These are phyloP conservation scores for Harpalus rufipes DNA, from an alignment of 2,888 invertebrate genomes.

Conservation along the genomic window DNA sequence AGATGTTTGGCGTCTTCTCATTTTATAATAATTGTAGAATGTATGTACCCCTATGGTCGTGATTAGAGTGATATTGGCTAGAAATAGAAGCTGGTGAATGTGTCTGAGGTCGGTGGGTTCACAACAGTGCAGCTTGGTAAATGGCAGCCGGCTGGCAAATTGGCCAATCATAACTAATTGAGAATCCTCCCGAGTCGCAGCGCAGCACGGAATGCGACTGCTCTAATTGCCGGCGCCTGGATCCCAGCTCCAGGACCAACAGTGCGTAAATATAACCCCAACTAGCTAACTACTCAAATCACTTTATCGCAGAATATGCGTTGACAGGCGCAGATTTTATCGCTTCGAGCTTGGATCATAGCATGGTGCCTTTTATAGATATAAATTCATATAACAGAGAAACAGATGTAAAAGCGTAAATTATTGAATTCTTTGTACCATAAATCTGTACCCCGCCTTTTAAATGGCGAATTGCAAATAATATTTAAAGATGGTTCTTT, in stretches of 20 bases:
- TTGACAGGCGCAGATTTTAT: too few relatives aligned
- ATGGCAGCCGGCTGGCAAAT: conserved; percentile 64
- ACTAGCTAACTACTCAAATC: neutral
- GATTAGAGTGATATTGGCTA: neutral
- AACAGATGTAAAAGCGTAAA: too few relatives aligned
- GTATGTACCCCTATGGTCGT: neutral
- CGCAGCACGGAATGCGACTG: conserved; percentile 58
- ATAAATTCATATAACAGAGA: too few relatives aligned
- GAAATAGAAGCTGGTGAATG: conserved; percentile 17
- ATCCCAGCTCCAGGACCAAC: conserved; percentile 37
- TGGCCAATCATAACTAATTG: conserved; percentile 66
- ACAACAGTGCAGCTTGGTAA: conserved; percentile 40
- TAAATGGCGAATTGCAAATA: too few relatives aligned
- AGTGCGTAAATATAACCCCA: conserved; percentile 35
- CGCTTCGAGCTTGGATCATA: too few relatives aligned
- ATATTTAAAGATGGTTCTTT: too few relatives aligned
- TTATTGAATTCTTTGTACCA: too few relatives aligned
- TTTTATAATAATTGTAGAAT: conserved; percentile 26
- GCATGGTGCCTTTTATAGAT: too few relatives aligned
- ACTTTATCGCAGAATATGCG: too few relatives aligned
- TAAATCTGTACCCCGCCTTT: too few relatives aligned
- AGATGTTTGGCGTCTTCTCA: neutral
- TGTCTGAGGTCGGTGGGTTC: conserved; percentile 27
- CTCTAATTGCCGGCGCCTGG: conserved; percentile 60
- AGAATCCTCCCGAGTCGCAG: conserved; percentile 54